Base-by-base conservation (phyloP, 2,113 vertebrate genomes). In the Anarrhichthys ocellatus region DNA sequence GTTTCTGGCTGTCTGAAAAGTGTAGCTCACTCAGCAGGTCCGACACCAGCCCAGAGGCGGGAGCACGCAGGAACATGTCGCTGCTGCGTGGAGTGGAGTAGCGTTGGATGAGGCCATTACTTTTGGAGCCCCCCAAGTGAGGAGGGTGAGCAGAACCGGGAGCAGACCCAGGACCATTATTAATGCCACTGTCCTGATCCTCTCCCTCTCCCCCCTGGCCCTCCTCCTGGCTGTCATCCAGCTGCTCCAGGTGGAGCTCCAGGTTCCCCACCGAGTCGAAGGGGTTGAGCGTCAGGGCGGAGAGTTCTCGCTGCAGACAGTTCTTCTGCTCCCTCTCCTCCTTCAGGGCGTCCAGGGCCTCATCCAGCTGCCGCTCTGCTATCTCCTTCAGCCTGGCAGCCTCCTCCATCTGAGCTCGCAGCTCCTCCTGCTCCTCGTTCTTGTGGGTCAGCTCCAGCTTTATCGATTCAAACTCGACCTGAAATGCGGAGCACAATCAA, bases 281-380 rank as follows among this genome's bases (percentile, higher is more conserved):
- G 74, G 92, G 94, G 86, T 95, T 95, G 10, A 94, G 83, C 66
- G 92, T 87, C 80, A 94, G 89, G 64, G 93, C 73, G 2, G 95
- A 93, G 73, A 96, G 92, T 56, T 96, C 96, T 67, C 95, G 82
- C 27, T 95, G 91, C 75, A 96, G 86, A 77, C 93, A 92, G 88
- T 95, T 96, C 89, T 96, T 96, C 88, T 96, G 96, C 92, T 96
- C 96, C 58, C 96, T 88, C 92, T 97, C 96, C 76, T 95, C 94
- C 88, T 96, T 95, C 87, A 97, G 92, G 48, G 95, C 92, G 88
- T 96, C 95, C 65, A 97, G 90, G 22, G 95, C 95, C 91, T 97
- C 96, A 38, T 97, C 96, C 87, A 96, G 93, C 84, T 96, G 96
- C 44, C 86, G 88, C 87, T 96, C 96, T 0, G 95, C 91, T 2